Conservation (phyloP, 2,113 vertebrate species). For the Ailuropoda melanoleuca region DNA sequence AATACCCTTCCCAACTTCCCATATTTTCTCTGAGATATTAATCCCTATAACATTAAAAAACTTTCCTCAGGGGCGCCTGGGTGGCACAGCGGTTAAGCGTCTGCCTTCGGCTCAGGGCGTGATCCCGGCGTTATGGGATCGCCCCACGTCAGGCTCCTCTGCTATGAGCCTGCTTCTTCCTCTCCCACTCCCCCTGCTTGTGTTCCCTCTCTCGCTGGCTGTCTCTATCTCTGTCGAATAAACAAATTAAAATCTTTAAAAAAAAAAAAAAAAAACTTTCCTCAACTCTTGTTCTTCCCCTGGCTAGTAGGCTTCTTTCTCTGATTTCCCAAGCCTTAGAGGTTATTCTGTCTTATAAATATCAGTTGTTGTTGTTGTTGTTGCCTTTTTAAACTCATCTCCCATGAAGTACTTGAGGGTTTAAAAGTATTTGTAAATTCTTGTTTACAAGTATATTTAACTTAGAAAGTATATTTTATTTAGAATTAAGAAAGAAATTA, state of each 20-base stretch:
- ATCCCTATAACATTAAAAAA: not conserved
- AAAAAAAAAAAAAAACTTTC: not conserved
- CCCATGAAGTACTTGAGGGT: not conserved
- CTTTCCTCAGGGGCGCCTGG: no score
- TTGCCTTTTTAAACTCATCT: not conserved
- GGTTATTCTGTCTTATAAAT: not conserved
- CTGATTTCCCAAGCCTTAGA: not conserved
- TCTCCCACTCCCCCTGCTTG: no score
- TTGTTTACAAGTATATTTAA: not conserved
- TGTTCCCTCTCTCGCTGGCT: no score
- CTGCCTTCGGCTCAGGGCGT: no score
- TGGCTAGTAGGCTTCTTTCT: not conserved
- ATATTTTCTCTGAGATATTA: not conserved
- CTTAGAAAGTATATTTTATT: not conserved
- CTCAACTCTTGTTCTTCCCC: not conserved
- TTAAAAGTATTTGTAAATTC: not conserved
- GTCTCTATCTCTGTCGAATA: no score
- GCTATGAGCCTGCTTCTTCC: no score
- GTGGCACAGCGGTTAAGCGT: no score
- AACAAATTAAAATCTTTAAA: no score
- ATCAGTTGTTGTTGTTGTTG: not conserved
- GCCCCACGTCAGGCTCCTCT: no score
- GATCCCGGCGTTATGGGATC: no score
- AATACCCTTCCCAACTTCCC: not conserved
- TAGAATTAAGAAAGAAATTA: not conserved